Evolutionary conservation across 2,888 invertebrate species (phyloP).

Genomic region (Globia sparganii): DNA sequence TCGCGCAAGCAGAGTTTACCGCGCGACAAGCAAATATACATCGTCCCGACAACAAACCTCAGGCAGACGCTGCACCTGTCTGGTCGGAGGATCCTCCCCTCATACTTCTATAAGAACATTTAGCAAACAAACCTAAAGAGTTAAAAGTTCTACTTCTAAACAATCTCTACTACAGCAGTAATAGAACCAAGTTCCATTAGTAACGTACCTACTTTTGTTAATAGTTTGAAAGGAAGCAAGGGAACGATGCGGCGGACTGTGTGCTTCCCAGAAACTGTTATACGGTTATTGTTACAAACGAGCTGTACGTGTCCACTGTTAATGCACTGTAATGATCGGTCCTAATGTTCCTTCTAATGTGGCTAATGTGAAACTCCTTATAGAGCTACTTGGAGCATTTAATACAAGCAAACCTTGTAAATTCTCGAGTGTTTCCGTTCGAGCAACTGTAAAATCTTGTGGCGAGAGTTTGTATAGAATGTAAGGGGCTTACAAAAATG

Average conservation of each 20-base stretch:
- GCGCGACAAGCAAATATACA: neutral
- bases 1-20: neutral
- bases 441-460: constrained; percentile 1
- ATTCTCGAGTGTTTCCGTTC: constrained; percentile 18
- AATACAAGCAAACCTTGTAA: constrained; percentile 34
- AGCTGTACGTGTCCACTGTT: constrained; percentile 50
- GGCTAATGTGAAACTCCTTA: constrained; percentile 51
- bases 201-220: constrained; percentile 38
- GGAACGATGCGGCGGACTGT: constrained; percentile 20
- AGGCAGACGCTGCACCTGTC: neutral
- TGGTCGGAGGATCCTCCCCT: neutral
- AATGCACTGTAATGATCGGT: constrained; percentile 54
- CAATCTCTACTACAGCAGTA: constrained; percentile 3
- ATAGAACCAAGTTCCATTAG: constrained; percentile 36
- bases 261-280: constrained; percentile 42
- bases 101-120: neutral
- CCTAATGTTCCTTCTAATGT: constrained; percentile 54
- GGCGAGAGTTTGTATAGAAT: constrained; percentile 15
- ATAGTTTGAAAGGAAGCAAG: constrained; percentile 48
- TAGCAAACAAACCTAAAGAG: neutral
- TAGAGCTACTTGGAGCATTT: constrained; percentile 39
- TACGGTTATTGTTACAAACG: constrained; percentile 59
- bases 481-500: constrained; percentile 13
- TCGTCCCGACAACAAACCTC: neutral
- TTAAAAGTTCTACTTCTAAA: constrained; percentile 1